phyloP scores from a whole-genome alignment of 2,113 vertebrate genomes.

The Lepus europaeus region DNA sequence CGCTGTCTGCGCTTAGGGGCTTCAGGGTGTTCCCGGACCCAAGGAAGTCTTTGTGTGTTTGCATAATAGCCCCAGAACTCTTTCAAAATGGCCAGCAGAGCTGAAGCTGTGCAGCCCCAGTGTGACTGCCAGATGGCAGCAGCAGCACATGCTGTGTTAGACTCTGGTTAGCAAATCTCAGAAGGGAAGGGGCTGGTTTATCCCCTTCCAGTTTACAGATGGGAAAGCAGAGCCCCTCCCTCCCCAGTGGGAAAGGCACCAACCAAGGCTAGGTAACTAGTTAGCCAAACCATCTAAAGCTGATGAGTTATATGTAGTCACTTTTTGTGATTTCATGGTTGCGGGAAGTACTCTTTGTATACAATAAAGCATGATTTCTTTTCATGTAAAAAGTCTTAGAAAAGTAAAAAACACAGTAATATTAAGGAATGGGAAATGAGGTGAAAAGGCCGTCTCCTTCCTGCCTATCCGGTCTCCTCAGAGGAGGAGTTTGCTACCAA shows the following conservation, averaged over 20 bases:
- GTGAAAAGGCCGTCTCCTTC: not conserved
- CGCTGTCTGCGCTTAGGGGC: not conserved
- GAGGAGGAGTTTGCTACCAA: not conserved
- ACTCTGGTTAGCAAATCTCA: not conserved
- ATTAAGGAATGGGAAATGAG: not conserved
- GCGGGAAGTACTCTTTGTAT: not conserved
- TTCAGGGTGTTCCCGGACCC: not conserved
- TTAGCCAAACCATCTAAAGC: not conserved
- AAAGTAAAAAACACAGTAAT: not conserved
- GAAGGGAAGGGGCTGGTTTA: not conserved
- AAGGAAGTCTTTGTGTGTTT: not conserved
- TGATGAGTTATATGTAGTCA: not conserved
- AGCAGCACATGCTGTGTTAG: not conserved
- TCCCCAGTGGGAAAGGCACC: not conserved
- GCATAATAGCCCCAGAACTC: not conserved
- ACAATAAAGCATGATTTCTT: not conserved
- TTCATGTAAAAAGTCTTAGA: not conserved
- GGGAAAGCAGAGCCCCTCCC: not conserved
- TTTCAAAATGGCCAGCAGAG: not conserved
- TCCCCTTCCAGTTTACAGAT: not conserved
- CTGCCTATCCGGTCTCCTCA: too few relatives aligned
- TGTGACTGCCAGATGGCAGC: slow-evolving; percentile 72
- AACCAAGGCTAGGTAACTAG: not conserved
- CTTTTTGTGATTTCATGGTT: slow-evolving; percentile 37
- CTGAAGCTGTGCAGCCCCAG: too few relatives aligned